Percentiles rank a stretch among this genome's conserved stretches.
phyloP scores from a whole-genome alignment of 1,140 invertebrate species.

The Cydia pomonella region DNA sequence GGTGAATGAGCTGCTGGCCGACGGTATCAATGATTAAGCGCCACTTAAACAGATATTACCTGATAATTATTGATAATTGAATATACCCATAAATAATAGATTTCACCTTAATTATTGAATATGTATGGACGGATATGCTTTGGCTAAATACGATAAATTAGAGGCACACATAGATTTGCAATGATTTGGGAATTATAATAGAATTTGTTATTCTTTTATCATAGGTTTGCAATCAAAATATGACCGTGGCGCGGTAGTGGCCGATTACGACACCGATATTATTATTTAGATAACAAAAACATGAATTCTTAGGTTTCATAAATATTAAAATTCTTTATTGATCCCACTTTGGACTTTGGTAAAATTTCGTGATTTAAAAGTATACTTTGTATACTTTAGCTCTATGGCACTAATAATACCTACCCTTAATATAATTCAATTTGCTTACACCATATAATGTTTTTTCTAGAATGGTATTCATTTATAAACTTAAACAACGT shows the following conservation, averaged over 20 bases:
- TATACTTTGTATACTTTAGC: background rate
- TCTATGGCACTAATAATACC: no score
- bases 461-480: no score
- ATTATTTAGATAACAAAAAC: background rate
- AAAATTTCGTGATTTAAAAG: no score
- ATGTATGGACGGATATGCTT: background rate
- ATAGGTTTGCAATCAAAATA: conserved; percentile 25
- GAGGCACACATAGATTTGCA: conserved; percentile 15
- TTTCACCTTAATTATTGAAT: background rate
- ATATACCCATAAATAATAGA: background rate
- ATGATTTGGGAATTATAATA: conserved; percentile 13
- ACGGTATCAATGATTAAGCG: conserved; percentile 25
- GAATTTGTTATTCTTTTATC: conserved; percentile 27
- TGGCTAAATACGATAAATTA: background rate
- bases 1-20: background rate
- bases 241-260: background rate
- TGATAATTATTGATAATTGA: conserved; percentile 23
- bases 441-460: no score
- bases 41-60: conserved; percentile 31
- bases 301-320: no score
- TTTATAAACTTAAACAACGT: no score
- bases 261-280: conserved; percentile 14
- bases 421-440: no score
- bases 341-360: background rate
- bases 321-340: no score